Conservation (phyloP, 2,113 vertebrate genomes). For the Corynorhinus townsendii region DNA sequence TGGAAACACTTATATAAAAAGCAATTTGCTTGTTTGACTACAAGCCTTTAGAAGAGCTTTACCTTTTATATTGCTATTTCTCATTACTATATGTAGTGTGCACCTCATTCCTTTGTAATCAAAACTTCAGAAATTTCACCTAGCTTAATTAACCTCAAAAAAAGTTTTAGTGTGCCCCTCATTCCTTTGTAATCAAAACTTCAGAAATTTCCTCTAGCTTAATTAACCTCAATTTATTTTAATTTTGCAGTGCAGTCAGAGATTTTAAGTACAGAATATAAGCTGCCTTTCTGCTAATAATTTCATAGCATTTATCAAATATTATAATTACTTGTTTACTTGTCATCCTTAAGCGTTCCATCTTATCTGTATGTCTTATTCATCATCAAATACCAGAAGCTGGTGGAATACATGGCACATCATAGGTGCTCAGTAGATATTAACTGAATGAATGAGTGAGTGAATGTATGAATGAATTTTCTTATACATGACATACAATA, state of each 20-base stretch:
- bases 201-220: background rate
- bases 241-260: background rate
- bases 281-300: background rate
- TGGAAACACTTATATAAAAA: background rate
- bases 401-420: background rate
- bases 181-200: conserved; percentile 16
- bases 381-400: conserved; percentile 10
- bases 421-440: background rate
- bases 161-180: background rate
- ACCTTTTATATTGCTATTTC: background rate
- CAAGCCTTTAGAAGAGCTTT: background rate
- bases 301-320: background rate
- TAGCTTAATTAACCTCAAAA: background rate
- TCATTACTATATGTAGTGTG: background rate
- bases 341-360: background rate
- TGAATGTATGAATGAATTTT: conserved; percentile 20
- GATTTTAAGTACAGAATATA: background rate
- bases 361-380: background rate
- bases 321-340: conserved; percentile 13
- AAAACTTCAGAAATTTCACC: background rate
- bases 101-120: conserved; percentile 4
- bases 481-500: background rate
- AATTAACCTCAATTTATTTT: background rate
- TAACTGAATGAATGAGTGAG: conserved; percentile 21
- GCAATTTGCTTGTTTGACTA: background rate